Conservation (phyloP, 2,113 vertebrate genomes). For the Anas platyrhynchos region DNA sequence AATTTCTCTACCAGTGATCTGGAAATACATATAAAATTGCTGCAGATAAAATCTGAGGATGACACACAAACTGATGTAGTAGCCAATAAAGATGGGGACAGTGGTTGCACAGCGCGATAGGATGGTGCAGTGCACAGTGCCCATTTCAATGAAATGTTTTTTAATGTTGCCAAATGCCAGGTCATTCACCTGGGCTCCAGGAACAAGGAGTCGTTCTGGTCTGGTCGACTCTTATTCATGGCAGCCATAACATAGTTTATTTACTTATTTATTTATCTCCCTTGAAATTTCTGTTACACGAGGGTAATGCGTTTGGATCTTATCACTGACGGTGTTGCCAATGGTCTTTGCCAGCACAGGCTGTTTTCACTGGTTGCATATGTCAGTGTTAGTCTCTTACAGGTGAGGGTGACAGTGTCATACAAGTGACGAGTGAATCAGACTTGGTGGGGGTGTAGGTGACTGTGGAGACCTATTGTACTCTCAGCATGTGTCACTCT, state of each 20-base stretch:
- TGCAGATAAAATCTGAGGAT: conserved; percentile 20
- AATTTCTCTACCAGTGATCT: not conserved
- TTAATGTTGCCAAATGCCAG: conserved; percentile 2
- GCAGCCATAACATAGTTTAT: not conserved
- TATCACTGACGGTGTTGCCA: not conserved
- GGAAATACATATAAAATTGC: conserved; percentile 44
- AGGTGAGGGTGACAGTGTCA: conserved; percentile 20
- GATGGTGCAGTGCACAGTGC: not conserved
- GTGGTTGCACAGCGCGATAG: not conserved
- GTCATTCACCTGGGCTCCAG: not conserved
- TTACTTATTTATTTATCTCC: no score
- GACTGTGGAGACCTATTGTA: not conserved
- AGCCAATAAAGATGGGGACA: not conserved
- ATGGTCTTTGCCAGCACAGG: conserved; percentile 10
- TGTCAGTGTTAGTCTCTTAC: not conserved
- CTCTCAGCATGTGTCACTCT: not conserved
- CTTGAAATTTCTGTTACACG: not conserved
- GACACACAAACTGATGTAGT: not conserved
- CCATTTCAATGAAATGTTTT: not conserved
- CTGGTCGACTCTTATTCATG: accelerated
- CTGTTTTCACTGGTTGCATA: not conserved
- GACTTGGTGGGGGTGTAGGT: not conserved
- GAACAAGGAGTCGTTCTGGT: not conserved
- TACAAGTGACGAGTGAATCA: conserved; percentile 6
- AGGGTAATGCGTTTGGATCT: not conserved